Percentiles rank a stretch among this genome's conserved stretches.
Evolutionary conservation across 2,797 vertebrate species (phyloP).

Genomic region (Falco rusticolus): DNA sequence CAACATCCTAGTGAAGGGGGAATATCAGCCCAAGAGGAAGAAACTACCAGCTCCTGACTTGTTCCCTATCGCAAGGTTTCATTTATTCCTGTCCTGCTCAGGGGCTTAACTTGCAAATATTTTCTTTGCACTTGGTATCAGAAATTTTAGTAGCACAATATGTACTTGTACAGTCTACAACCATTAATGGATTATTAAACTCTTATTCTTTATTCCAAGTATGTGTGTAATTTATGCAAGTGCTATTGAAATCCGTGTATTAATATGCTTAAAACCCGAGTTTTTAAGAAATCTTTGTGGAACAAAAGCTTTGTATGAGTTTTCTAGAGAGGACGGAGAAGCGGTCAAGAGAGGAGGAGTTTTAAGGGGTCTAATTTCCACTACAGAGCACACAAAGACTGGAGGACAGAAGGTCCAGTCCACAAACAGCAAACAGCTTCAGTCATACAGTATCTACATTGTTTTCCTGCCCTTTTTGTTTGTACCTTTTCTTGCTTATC

Average conservation of each 20-base stretch:
- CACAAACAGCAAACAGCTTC: background rate
- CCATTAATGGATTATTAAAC: background rate
- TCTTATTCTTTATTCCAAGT: background rate
- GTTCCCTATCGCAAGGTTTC: background rate
- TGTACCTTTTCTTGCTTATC: background rate
- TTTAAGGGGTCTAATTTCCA: background rate
- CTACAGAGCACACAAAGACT: background rate
- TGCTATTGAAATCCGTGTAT: background rate
- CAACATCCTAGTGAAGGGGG: background rate
- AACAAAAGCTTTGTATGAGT: background rate
- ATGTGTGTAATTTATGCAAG: background rate
- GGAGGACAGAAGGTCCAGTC: background rate
- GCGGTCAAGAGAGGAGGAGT: background rate
- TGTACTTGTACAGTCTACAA: background rate
- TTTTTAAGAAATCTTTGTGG: background rate
- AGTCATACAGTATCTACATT: background rate
- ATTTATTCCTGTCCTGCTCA: background rate
- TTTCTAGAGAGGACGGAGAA: background rate
- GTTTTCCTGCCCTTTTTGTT: background rate
- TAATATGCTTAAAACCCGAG: background rate
- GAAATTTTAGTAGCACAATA: background rate
- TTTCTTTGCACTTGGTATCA: background rate
- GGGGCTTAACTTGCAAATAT: background rate
- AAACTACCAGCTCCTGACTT: background rate
- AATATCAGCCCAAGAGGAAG: background rate